These are phyloP conservation scores for Leptatherina wallacei DNA, from an alignment of 2,797 vertebrate genomes.

Conservation along the genomic window DNA sequence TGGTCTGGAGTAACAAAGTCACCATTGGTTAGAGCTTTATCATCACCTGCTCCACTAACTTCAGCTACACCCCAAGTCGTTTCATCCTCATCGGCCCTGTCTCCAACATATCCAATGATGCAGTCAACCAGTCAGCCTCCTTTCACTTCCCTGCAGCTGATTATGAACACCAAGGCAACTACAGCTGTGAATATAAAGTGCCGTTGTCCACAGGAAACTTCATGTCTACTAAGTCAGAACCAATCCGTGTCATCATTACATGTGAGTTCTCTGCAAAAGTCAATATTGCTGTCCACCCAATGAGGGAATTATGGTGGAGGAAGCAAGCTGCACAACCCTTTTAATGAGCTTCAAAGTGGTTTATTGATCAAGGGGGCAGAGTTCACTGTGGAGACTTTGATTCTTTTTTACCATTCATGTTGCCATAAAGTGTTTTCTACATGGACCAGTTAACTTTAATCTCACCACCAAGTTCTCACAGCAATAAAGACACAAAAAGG, in stretches of 20 bases:
- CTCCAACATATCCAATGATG: slow-evolving; percentile 10
- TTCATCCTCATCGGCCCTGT: slow-evolving; percentile 48
- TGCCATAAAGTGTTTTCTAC: too few relatives aligned
- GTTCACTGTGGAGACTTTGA: too few relatives aligned
- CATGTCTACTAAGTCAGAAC: slow-evolving; percentile 4
- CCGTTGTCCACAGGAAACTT: slow-evolving; percentile 8
- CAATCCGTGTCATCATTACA: slow-evolving; percentile 24
- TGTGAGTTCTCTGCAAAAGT: slow-evolving; percentile 20
- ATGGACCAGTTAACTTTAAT: too few relatives aligned
- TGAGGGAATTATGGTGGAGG: too few relatives aligned
- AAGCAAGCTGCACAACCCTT: too few relatives aligned
- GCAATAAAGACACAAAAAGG: too few relatives aligned
- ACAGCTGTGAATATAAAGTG: slow-evolving; percentile 64
- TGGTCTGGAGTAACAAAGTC: slow-evolving; percentile 37
- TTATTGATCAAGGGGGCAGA: too few relatives aligned
- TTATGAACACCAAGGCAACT: slow-evolving; percentile 56
- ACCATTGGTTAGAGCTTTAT: slow-evolving; percentile 48
- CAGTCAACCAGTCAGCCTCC: slow-evolving; percentile 35
- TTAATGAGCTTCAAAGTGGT: too few relatives aligned
- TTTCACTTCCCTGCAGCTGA: slow-evolving; percentile 53
- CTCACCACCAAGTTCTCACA: too few relatives aligned
- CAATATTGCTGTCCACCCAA: too few relatives aligned
- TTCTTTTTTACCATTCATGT: too few relatives aligned
- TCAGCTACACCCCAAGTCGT: slow-evolving; percentile 20
- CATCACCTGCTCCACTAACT: slow-evolving; percentile 54